Evolutionary conservation across 2,888 invertebrate genomes (phyloP), one percentile per base, ranked within the genome.

Genomic region (Mythimna albipuncta): DNA sequence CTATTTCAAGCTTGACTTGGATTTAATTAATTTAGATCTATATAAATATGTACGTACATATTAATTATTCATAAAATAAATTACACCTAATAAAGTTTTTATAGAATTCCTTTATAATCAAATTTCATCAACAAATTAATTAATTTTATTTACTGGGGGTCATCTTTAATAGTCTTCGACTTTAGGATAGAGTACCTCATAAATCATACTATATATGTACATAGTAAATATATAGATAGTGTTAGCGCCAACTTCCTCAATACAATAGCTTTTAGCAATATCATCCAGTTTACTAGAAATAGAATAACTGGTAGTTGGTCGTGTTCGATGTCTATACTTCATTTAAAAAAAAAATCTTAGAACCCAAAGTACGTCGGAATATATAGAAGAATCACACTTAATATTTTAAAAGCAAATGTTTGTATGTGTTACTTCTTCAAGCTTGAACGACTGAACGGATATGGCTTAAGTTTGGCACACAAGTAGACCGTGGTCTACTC

Each of bases 11-110:
- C 11, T 35, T 13, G 6, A 16, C 16, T 55, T 1, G 6, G 21
- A 54, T 54, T 44, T 4, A 10, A 59, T n/a, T 6, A 6, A 62
- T 50, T 41, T 13, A 50, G 32, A 50, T 41, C 47, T 6, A 0
- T 47, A 6, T 16, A 5, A 26, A 26, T n/a, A 0, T 10, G 54
- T 16, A 6, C n/a, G 35, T 55, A 41, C 6, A 55, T 57, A 57
- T 35, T 47, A 47, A 19, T 47, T 11, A 57, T 57, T 35, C 19
- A 66, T 21, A 32, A 52, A 68, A 68, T 59, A 58, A 68, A 50
- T 50, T 57, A 47, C 55, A 47, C 9, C 19, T 47, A 2, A 16
- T 21, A 59, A 52, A 21, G 1, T 69, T 41, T n/a, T 50, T 32
- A 47, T 47, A 47, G 47, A 16, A 47, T 47, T 16, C 47, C 47